Base-by-base conservation (phyloP, 2,113 vertebrate genomes). In the Puffinus mauretanicus region DNA sequence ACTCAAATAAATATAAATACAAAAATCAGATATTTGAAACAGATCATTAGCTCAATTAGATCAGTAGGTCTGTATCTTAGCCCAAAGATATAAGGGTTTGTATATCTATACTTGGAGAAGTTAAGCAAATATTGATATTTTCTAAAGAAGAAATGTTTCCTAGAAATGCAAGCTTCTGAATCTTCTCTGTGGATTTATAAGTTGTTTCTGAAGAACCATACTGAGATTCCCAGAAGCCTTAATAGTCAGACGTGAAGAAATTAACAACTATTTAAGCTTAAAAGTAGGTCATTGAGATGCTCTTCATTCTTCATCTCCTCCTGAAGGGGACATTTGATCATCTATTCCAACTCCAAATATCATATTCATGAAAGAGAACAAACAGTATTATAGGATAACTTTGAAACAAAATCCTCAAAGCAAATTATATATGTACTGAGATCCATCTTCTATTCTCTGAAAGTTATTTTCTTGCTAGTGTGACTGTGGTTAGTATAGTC, bases 181-280 rank as follows among this genome's bases (percentile, higher is more conserved):
- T 86, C 66, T 93, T 73, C 51, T 83, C 44, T 91, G 57, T 89
- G 71, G n/a, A 60, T 94, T 95, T 92, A 70, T 57, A 71, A 75
- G 10, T 19, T 91, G 3, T 62, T 86, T 93, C 88, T 93, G 54
- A 86, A 82, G 81, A 88, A 62, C 29, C 9, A 24, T 60, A 47
- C 13, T 64, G 89, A 90, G 51, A 80, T 92, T 93, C 25, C 27
- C 72, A 88, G 72, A 71, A 91, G 18, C 7, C 40, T 96, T 91
- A 86, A 82, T 57, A 76, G 36, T 79, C 40, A 84, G 49, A 86
- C 4, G 1, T 71, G 67, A 96, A 76, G 42, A 73, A 84, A 72
- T 82, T 4, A 94, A 77, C 67, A 76, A 60, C 62, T 88, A 40
- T 82, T 90, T 90, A 70, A 88, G 16, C 54, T 82, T 71, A 88